Base-by-base conservation (phyloP, 2,113 vertebrate genomes). In the Nycticorax nycticorax region DNA sequence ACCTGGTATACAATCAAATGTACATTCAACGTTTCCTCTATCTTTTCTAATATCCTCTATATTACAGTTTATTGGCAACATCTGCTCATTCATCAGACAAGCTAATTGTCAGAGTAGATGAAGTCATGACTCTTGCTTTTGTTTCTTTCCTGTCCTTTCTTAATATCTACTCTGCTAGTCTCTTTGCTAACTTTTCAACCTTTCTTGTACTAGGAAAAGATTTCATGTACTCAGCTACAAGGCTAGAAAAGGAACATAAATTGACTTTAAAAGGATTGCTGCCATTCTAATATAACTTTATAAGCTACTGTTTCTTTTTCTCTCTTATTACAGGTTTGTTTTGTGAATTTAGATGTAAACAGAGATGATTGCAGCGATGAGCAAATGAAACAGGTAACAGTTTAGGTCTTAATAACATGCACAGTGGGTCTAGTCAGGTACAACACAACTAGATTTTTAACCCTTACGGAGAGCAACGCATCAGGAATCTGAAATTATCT, bases 301-400 rank as follows among this genome's bases (percentile, higher is more conserved):
- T 71, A 81, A 86, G 41, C 28, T 81, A 18, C 19, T 67, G 20
- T 80, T 89, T 72, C 35, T 94, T 78, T 78, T 52, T 75, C 7
- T 91, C 76, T 75, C 93, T 63, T 92, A 27, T 97, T 94, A 7
- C 97, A 99, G 99, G 98, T 99, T 90, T 99, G 99, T 97, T 99
- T 99, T 96, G 99, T 99, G 89, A 99, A 99, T 95, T 96, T 99
- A 95, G 99, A 99, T 92, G 98, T 98, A 69, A 97, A 96, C 89
- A 98, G 98, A 91, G 97, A 97, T 66, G 98, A 98, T 19, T 96
- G 94, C 79, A 98, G 88, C 0, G 96, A 98, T 18, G 98, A 99
- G 73, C 95, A 96, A 88, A 93, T 98, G 75, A 98, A 98, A 73
- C 97, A 99, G 98, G 99, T 99, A 98, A 97, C 24, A 79, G 18